Percentiles rank a stretch among this genome's conserved stretches.
These are phyloP conservation scores for Ianthella basta DNA, from an alignment of 37 sponge, comb jelly and placozoan species.

Conservation along the genomic window DNA sequence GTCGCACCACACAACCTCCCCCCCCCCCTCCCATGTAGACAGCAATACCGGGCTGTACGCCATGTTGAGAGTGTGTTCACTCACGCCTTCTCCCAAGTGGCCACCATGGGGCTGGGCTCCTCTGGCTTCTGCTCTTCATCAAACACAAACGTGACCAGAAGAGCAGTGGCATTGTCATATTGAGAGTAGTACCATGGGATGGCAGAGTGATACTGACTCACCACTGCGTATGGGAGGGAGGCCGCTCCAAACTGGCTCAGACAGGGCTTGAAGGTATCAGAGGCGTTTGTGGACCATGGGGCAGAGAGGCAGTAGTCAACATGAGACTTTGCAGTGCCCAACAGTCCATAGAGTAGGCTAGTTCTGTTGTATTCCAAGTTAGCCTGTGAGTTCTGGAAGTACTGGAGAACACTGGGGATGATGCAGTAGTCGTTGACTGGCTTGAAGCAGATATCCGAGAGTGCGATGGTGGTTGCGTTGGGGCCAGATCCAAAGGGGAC, in stretches of 20 bases:
- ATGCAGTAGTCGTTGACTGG: constrained; percentile 85
- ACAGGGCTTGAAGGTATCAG: constrained; percentile 77
- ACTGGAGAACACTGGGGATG: constrained; percentile 90
- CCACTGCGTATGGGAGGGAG: constrained; percentile 77
- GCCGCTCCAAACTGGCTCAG: constrained; percentile 85
- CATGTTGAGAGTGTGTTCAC: too few relatives aligned
- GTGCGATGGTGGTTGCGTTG: constrained; percentile 45
- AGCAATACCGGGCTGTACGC: too few relatives aligned
- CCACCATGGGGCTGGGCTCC: constrained; percentile 72
- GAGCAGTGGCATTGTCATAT: too few relatives aligned
- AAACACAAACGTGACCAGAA: constrained; percentile 86
- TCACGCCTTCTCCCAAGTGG: constrained; percentile 84
- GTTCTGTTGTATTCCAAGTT: constrained; percentile 49
- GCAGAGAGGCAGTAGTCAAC: constrained; percentile 17
- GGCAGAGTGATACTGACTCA: constrained; percentile 88
- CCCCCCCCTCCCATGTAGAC: too few relatives aligned
- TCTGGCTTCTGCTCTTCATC: constrained; percentile 78
- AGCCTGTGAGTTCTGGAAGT: constrained; percentile 86
- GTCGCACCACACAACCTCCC: too few relatives aligned
- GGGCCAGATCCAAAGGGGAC: constrained; percentile 40
- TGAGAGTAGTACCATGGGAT: constrained; percentile 74
- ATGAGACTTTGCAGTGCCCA: constrained; percentile 1
- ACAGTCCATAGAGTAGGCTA: neutral
- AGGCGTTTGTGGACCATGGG: constrained; percentile 30
- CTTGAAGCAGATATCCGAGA: constrained; percentile 92